Conservation (phyloP, 1,140 invertebrate genomes). For the Periplaneta americana region DNA sequence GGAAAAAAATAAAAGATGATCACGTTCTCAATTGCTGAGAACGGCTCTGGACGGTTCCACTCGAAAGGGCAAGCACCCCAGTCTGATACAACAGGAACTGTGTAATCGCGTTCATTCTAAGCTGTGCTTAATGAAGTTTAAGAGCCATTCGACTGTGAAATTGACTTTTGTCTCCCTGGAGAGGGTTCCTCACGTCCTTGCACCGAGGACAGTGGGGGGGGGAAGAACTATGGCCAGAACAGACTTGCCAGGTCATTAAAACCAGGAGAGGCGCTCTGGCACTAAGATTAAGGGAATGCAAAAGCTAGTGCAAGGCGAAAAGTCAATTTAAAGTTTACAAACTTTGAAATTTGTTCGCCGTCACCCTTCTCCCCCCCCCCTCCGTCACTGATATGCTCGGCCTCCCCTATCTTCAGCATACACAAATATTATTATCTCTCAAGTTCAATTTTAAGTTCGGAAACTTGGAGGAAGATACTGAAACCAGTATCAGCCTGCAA, state of each 20-base stretch:
- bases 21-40: background rate
- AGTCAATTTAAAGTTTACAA: background rate
- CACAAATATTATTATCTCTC: background rate
- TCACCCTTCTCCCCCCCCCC: background rate
- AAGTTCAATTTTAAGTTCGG: background rate
- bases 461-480: background rate
- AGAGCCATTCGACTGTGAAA: conserved; percentile 11
- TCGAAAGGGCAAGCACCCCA: background rate
- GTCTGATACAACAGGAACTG: background rate
- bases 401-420: background rate
- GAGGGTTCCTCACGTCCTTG: background rate
- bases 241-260: background rate
- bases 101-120: conserved; percentile 10
- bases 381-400: background rate
- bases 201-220: background rate
- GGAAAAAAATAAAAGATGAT: background rate
- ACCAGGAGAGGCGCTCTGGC: background rate
- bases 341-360: background rate
- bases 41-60: background rate
- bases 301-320: background rate
- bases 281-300: background rate
- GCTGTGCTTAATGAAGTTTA: conserved; percentile 13
- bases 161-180: conserved; percentile 4
- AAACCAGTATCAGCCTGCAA: background rate
- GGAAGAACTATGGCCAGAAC: background rate